Evolutionary conservation across 2,888 invertebrate genomes (phyloP).

Genomic region (Diplazon laetatorius): DNA sequence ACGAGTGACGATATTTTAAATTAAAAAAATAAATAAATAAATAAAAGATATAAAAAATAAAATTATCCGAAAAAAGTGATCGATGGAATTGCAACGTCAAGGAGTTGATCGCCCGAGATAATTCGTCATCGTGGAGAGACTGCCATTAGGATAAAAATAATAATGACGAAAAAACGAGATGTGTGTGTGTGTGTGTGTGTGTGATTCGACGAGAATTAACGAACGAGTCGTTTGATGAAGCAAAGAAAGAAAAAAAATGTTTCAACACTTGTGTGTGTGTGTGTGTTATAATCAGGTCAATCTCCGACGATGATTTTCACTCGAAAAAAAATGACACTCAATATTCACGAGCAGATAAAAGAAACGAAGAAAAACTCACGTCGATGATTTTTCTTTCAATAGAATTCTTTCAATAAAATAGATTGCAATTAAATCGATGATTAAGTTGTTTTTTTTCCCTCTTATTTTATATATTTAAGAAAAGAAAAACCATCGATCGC

Average conservation of each 20-base stretch:
- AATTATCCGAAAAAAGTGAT: slow-evolving; percentile 1
- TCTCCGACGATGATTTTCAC: slow-evolving; percentile 55
- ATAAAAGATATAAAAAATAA: slow-evolving; percentile 16
- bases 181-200: slow-evolving; percentile 33
- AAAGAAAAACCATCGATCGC: slow-evolving; percentile 40
- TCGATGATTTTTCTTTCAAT: slow-evolving; percentile 41
- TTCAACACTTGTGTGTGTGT: too few species aligned
- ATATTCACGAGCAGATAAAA: slow-evolving; percentile 21
- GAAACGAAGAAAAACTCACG: slow-evolving; percentile 16
- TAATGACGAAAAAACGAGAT: slow-evolving; percentile 2
- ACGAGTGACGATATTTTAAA: slow-evolving; percentile 2
- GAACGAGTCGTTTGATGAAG: not conserved
- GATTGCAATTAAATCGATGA: not conserved
- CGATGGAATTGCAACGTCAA: slow-evolving; percentile 44
- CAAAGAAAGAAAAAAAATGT: slow-evolving; percentile 18
- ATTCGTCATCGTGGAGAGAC: slow-evolving; percentile 54
- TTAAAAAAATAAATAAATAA: too few species aligned
- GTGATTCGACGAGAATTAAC: slow-evolving; percentile 19
- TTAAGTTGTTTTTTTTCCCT: slow-evolving; percentile 41
- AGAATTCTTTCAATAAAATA: too few species aligned
- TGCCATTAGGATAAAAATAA: slow-evolving; percentile 53
- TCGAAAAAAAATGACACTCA: slow-evolving; percentile 16
- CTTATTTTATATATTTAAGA: slow-evolving; percentile 17
- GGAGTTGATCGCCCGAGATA: slow-evolving; percentile 27
- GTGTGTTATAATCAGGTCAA: slow-evolving; percentile 61